These are phyloP conservation scores for Falco peregrinus DNA, from an alignment of 2,797 vertebrate species.

Conservation along the genomic window DNA sequence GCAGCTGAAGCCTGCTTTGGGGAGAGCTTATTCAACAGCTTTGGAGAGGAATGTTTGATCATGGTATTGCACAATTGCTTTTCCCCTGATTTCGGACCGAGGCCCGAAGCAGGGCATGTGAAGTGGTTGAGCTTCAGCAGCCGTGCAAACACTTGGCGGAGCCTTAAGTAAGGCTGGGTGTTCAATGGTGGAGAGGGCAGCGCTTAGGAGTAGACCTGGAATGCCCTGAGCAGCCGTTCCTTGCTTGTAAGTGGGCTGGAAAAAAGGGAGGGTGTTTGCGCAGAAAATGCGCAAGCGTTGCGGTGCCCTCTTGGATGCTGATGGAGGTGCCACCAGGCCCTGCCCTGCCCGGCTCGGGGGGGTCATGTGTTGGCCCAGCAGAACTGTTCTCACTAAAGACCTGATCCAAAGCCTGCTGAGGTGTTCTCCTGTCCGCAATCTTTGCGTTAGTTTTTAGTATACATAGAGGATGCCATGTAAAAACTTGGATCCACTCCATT, in stretches of 20 bases:
- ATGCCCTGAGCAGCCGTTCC: not conserved
- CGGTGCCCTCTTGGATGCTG: not conserved
- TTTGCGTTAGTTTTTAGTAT: not conserved
- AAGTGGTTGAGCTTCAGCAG: not conserved
- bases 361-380: not conserved
- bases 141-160: not conserved
- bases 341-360: not conserved
- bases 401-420: not conserved
- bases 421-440: not conserved
- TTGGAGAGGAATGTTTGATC: not conserved
- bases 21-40: not conserved
- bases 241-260: not conserved
- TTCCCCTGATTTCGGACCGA: not conserved
- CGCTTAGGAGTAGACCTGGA: not conserved
- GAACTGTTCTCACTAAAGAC: not conserved
- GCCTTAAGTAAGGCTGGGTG: not conserved
- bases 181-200: not conserved
- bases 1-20: not conserved
- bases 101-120: not conserved
- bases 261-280: not conserved
- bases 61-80: not conserved
- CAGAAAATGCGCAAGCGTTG: not conserved
- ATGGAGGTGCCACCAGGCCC: not conserved
- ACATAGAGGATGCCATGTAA: not conserved
- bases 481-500: not conserved